A percentile compares a stretch with the other conserved stretches of the same genome.
These are phyloP conservation scores for Amphibalanus amphitrite DNA, from an alignment of 1,140 invertebrate genomes.

Conservation along the genomic window DNA sequence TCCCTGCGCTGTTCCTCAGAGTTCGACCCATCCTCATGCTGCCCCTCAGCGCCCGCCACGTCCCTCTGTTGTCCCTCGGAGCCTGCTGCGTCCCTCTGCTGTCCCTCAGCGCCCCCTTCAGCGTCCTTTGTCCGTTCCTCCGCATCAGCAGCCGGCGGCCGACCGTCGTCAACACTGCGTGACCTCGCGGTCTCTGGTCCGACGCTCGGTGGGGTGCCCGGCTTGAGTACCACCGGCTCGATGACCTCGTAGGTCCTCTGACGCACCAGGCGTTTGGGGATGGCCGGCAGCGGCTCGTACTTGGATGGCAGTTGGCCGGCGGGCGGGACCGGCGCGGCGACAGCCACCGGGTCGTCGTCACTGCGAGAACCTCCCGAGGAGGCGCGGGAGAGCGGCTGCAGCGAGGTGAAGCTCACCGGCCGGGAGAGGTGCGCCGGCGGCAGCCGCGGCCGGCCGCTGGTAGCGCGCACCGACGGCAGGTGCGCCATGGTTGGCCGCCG, in stretches of 20 bases:
- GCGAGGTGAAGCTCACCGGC: background rate
- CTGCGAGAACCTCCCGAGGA: background rate
- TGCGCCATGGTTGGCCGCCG: background rate
- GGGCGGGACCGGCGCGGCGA: too few relatives aligned
- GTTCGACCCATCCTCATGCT: too few relatives aligned
- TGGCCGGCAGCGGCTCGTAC: slow-evolving; percentile 1
- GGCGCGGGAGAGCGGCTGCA: background rate
- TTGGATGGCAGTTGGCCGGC: background rate
- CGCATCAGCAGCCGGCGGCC: too few relatives aligned
- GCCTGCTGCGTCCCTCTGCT: too few relatives aligned
- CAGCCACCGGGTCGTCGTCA: background rate
- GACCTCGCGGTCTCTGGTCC: background rate
- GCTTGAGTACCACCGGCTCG: background rate
- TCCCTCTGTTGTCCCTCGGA: too few relatives aligned
- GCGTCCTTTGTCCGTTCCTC: too few relatives aligned
- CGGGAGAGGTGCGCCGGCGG: background rate
- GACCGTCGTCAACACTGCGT: background rate
- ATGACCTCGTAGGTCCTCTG: background rate
- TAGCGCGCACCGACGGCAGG: background rate
- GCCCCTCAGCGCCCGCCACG: too few relatives aligned
- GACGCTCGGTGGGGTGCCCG: background rate
- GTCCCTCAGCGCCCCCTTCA: background rate
- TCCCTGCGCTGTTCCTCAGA: too few relatives aligned
- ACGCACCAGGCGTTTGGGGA: background rate
- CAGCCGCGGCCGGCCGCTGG: background rate